phyloP scores from a whole-genome alignment of 2,797 vertebrate species.

The Lagocephalus sceleratus region DNA sequence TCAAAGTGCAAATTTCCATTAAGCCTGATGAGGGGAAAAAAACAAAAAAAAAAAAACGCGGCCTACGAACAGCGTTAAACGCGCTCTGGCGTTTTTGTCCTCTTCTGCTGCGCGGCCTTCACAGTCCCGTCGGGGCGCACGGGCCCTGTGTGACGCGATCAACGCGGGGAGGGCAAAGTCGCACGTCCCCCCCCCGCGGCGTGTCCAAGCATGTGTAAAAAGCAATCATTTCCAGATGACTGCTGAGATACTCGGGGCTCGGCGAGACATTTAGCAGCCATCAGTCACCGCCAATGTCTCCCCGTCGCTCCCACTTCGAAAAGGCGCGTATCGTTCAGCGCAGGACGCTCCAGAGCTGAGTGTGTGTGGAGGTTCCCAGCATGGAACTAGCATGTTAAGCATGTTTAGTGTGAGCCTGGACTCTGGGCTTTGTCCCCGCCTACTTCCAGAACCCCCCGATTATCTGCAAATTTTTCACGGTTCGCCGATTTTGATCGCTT shows the following conservation, averaged over 20 bases:
- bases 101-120: neutral
- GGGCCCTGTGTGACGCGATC: conserved; percentile 12
- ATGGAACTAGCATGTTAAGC: too few species aligned
- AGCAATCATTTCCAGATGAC: conserved; percentile 40
- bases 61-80: too few species aligned
- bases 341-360: neutral
- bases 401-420: neutral
- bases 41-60: too few species aligned
- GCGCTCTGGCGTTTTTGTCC: too few species aligned
- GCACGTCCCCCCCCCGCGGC: neutral
- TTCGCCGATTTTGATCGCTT: too few species aligned
- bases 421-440: neutral
- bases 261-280: conserved; percentile 28
- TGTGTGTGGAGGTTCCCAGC: too few species aligned
- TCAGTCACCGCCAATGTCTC: conserved; percentile 14
- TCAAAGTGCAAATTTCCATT: neutral
- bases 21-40: neutral
- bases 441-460: too few species aligned
- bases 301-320: conserved; percentile 4
- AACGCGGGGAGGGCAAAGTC: conserved; percentile 8
- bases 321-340: conserved; percentile 23
- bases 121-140: neutral
- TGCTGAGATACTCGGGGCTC: conserved; percentile 23
- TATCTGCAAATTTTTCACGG: too few species aligned
- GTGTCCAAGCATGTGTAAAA: conserved; percentile 27